phyloP scores from a whole-genome alignment of 2,888 invertebrate species.

The Lordiphosa andalusiaca region DNA sequence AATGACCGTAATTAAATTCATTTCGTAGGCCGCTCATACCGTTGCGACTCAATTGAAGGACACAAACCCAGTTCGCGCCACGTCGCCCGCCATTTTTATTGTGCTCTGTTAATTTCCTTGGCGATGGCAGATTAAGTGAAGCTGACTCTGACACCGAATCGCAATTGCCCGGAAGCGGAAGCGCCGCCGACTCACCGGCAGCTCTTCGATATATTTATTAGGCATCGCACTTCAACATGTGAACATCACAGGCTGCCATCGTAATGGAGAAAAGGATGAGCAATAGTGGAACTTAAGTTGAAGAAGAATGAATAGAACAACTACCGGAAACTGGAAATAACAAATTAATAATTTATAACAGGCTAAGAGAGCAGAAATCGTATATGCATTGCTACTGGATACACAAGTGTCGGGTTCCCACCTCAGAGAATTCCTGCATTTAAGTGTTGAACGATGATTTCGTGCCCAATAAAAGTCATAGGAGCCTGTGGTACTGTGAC shows the following conservation, averaged over 20 bases:
- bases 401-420: too few relatives aligned
- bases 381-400: too few relatives aligned
- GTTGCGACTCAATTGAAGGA: constrained; percentile 32
- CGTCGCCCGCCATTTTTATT: constrained; percentile 23
- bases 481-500: too few relatives aligned
- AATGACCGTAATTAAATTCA: constrained; percentile 2
- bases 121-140: constrained; percentile 16
- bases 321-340: constrained; percentile 1
- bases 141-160: constrained; percentile 6
- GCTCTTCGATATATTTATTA: constrained; percentile 31
- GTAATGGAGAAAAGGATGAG: background rate
- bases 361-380: too few relatives aligned
- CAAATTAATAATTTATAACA: background rate
- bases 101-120: constrained; percentile 27
- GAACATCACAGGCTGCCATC: constrained; percentile 22
- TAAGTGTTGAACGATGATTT: too few relatives aligned
- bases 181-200: constrained; percentile 7
- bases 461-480: too few relatives aligned
- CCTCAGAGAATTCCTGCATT: too few relatives aligned
- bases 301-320: background rate
- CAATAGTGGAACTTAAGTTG: background rate
- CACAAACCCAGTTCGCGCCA: constrained; percentile 1
- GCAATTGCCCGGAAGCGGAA: constrained; percentile 29
- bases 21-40: constrained; percentile 1
- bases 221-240: constrained; percentile 26